Evolutionary conservation across 2,113 vertebrate genomes (phyloP).

Genomic region (Mastomys coucha): DNA sequence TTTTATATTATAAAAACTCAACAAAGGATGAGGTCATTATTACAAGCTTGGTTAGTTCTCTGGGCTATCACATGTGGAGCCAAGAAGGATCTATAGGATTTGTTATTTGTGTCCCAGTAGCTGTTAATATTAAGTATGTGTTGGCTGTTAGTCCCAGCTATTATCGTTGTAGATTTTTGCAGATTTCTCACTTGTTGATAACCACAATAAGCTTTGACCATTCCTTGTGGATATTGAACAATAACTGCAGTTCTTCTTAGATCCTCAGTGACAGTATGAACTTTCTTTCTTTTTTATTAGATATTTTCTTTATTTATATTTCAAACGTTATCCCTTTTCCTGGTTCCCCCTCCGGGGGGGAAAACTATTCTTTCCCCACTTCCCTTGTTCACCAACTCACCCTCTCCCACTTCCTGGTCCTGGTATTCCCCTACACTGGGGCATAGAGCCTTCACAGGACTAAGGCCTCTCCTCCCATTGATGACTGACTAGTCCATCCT

Average conservation of each 20-base stretch:
- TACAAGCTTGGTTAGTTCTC: not conserved
- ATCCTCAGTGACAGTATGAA: not conserved
- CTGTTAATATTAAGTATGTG: not conserved
- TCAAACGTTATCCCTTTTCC: no score
- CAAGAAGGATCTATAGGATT: not conserved
- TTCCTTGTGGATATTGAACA: not conserved
- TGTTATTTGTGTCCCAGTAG: not conserved
- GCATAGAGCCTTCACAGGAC: no score
- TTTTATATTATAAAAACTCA: not conserved
- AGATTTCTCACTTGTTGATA: not conserved
- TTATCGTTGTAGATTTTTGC: no score
- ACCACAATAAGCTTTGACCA: not conserved
- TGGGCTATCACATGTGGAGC: not conserved
- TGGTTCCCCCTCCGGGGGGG: no score
- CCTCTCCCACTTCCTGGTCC: no score
- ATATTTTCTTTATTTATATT: no score
- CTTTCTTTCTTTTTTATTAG: no score
- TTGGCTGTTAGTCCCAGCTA: not conserved
- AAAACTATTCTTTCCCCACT: no score
- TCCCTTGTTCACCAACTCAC: no score
- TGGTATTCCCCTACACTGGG: no score
- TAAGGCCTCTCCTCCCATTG: no score
- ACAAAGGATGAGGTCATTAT: not conserved
- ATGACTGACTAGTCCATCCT: no score
- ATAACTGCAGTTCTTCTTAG: not conserved